Base-by-base conservation (phyloP, 2,797 vertebrate genomes). In the Paratrypauchen microcephalus region DNA sequence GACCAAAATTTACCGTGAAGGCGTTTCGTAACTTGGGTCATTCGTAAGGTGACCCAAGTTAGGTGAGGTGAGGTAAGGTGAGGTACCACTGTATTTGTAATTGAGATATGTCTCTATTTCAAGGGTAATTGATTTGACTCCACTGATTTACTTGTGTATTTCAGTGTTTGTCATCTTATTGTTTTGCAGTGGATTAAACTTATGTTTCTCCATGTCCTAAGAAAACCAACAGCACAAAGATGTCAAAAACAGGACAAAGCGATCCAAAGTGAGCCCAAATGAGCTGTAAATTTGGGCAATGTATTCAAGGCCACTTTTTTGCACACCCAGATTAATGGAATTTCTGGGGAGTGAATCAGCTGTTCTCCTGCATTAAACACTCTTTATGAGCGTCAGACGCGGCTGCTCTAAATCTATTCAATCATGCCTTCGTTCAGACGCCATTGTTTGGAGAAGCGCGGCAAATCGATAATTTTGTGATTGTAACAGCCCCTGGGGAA, bases 381-480 rank as follows among this genome's bases (percentile, higher is more conserved):
- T 54, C 77, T 79, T 81, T 74, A 78, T 21, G 62, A 67, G 66
- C 57, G n/a, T 47, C 76, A n/a, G 28, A 71, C 71, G 1, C 66
- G 39, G 23, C 39, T 26, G 41, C 62, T 62, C 60, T 66, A 75
- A 81, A 85, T 88, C 72, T 81, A 18, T 85, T 78, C 76, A 61
- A 73, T 89, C 79, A 39, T n/a, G 65, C 39, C 77, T 81, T 86
- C 77, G 83, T 70, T 86, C 79, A 36, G 62, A 72, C 48, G 71
- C 78, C 73, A 74, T 87, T 90, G 84, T 91, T 85, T 81, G 24
- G 28, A 66, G 72, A 74, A 82, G 80, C 74, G 19, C 59, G 77
- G 69, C 79, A 19, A 91, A 91, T 90, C 83, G 68, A 85, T 89
- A 73, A 83, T 81, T 86, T 77, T 81, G 76, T 71, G 84, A 87